These are phyloP conservation scores for Ectemnius cavifrons DNA, from an alignment of 2,888 invertebrate species.

Conservation along the genomic window DNA sequence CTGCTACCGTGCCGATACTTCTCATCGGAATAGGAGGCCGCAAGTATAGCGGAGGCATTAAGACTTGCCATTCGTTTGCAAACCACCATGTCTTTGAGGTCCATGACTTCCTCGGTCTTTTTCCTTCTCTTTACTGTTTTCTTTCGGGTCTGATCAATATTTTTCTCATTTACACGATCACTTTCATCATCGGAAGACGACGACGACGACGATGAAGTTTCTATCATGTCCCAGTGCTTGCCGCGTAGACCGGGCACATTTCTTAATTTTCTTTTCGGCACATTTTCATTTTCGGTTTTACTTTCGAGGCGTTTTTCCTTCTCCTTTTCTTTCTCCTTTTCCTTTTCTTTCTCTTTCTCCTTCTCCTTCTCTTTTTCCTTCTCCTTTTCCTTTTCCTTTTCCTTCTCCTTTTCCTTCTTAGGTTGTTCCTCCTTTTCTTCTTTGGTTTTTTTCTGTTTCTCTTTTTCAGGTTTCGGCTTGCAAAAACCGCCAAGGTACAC, in stretches of 20 bases:
- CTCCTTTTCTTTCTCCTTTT: constrained; percentile 64
- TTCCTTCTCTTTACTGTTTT: constrained; percentile 69
- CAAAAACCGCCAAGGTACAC: constrained; percentile 82
- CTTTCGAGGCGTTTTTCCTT: constrained; percentile 54
- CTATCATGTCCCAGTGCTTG: constrained; percentile 91
- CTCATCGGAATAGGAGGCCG: constrained; percentile 89
- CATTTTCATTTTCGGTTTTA: constrained; percentile 59
- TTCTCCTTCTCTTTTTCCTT: constrained; percentile 57
- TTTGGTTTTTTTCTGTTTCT: constrained; percentile 62
- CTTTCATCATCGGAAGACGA: constrained; percentile 71
- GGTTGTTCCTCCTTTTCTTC: constrained; percentile 55
- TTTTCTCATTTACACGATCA: constrained; percentile 70
- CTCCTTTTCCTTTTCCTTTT: constrained; percentile 57
- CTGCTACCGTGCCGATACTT: constrained; percentile 82
- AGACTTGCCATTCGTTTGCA: constrained; percentile 94
- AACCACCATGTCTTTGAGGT: constrained; percentile 92
- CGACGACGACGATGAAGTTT: constrained; percentile 80
- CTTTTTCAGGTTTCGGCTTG: constrained; percentile 79
- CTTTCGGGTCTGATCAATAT: constrained; percentile 70
- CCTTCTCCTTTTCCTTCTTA: constrained; percentile 61
- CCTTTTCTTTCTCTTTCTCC: constrained; percentile 56
- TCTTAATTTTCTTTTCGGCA: constrained; percentile 83
- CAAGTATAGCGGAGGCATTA: constrained; percentile 93
- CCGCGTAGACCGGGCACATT: constrained; percentile 87
- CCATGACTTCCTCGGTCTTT: constrained; percentile 82